These are phyloP conservation scores for Monoplex corrugatus DNA, from an alignment of 2,888 invertebrate species.

Conservation along the genomic window DNA sequence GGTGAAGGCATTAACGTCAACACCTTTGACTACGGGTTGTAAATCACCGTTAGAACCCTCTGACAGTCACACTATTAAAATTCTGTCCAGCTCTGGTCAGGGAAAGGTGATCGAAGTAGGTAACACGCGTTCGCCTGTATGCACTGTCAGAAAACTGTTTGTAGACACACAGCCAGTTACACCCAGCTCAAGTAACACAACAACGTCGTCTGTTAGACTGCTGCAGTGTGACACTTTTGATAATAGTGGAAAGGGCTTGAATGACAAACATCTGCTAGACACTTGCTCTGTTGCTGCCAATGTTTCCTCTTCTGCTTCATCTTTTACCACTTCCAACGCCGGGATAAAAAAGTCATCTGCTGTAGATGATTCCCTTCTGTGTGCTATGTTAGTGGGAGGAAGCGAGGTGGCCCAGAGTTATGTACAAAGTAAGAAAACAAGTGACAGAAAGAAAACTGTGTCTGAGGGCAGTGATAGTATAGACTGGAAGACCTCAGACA, in stretches of 20 bases:
- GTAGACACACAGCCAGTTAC: background rate
- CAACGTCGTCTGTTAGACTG: background rate
- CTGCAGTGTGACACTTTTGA: background rate
- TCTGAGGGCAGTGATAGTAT: constrained; percentile 36
- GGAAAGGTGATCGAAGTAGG: constrained; percentile 29
- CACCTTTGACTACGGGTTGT: no score
- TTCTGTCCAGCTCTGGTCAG: constrained; percentile 37
- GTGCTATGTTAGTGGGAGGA: constrained; percentile 59
- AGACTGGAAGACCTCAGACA: background rate
- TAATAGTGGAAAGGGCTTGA: background rate
- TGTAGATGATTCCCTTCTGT: constrained; percentile 49
- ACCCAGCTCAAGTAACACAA: background rate
- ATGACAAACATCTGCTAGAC: background rate
- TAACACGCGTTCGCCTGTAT: background rate
- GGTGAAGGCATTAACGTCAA: no score
- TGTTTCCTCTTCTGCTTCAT: background rate
- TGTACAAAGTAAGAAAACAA: constrained; percentile 36
- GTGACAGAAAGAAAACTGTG: background rate
- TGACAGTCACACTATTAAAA: constrained; percentile 19
- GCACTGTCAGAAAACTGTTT: constrained; percentile 15
- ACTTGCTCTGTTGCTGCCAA: background rate
- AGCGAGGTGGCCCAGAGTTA: constrained; percentile 56
- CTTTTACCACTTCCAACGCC: background rate
- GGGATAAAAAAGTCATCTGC: background rate
- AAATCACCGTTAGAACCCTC: background rate